phyloP scores from a whole-genome alignment of 1,140 invertebrate genomes.

The Pentalonia nigronervosa region DNA sequence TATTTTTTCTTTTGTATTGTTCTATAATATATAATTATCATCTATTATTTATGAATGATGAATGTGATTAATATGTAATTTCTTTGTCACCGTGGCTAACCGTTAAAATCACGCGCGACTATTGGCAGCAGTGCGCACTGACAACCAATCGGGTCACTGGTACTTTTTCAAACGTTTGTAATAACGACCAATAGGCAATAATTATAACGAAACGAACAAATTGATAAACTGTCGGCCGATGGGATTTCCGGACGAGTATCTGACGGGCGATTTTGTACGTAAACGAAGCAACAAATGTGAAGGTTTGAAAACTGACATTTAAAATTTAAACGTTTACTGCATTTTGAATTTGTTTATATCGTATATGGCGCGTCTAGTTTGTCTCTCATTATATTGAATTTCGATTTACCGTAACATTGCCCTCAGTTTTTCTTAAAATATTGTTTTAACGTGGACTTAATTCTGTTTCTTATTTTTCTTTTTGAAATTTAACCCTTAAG shows the following conservation, averaged over 20 bases:
- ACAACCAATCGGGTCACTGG: background rate
- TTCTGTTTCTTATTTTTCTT: no score
- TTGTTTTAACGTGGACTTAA: no score
- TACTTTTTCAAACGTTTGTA: background rate
- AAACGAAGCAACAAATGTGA: no score
- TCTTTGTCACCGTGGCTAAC: background rate
- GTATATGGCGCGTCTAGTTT: background rate
- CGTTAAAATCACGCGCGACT: background rate
- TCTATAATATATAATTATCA: no score
- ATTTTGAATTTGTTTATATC: background rate
- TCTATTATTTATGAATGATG: no score
- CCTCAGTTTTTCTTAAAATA: no score
- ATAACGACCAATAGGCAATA: conserved; percentile 27
- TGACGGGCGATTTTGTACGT: background rate
- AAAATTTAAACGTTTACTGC: no score
- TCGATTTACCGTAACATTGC: no score
- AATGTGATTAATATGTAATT: background rate
- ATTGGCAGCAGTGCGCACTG: background rate
- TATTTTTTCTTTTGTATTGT: no score
- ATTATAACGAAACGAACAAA: background rate
- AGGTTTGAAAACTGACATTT: background rate
- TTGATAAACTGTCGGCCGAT: background rate
- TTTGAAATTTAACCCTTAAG: no score
- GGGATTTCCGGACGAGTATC: background rate
- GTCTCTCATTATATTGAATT: no score